A percentile compares a stretch with the other conserved stretches of the same genome.
These are phyloP conservation scores for Platalea minor DNA, from an alignment of 2,797 vertebrate species.

Conservation along the genomic window DNA sequence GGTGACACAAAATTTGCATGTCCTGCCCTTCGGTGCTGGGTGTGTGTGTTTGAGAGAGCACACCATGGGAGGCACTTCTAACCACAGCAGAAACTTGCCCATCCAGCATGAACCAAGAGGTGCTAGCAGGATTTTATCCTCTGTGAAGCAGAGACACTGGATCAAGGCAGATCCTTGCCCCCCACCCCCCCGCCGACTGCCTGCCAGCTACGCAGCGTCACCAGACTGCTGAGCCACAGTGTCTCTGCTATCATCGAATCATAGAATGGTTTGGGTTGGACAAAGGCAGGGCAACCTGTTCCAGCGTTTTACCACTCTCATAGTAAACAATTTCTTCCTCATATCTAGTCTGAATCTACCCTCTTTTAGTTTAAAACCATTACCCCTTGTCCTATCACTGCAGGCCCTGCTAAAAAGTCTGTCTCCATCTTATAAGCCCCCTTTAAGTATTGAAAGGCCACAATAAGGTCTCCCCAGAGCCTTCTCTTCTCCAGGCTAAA, in stretches of 20 bases:
- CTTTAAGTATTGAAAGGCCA: background rate
- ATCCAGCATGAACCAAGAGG: background rate
- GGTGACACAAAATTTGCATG: background rate
- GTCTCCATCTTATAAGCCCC: background rate
- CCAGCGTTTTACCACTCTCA: background rate
- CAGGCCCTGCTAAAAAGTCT: background rate
- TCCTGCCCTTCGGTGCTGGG: background rate
- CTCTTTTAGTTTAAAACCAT: background rate
- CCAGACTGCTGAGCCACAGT: background rate
- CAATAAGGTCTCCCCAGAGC: background rate
- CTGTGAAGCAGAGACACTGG: background rate
- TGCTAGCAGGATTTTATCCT: background rate
- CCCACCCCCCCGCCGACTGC: background rate
- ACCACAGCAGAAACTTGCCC: background rate
- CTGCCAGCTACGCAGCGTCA: background rate
- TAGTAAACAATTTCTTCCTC: background rate
- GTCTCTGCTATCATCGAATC: background rate
- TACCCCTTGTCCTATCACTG: background rate
- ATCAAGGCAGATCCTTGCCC: background rate
- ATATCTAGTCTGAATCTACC: background rate
- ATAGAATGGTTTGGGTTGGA: background rate
- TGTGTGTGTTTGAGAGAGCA: background rate
- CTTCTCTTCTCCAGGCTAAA: background rate
- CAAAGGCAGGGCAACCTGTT: background rate
- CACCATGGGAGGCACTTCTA: background rate